Conservation (phyloP, 2,113 vertebrate species). For the Sceloporus tristichus region DNA sequence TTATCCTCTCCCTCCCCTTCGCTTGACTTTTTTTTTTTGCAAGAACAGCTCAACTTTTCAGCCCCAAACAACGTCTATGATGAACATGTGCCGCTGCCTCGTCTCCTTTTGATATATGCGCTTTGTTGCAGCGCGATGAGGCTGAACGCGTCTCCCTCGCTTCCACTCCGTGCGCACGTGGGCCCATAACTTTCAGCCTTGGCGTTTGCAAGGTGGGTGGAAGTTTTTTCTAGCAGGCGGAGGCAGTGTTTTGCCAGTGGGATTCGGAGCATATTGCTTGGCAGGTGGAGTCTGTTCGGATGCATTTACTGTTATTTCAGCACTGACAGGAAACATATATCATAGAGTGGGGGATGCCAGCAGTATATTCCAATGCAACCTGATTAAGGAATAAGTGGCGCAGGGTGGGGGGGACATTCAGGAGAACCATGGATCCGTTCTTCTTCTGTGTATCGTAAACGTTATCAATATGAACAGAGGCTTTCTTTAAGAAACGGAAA, state of each 20-base stretch:
- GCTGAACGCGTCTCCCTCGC: constrained; percentile 21
- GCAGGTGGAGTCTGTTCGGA: constrained; percentile 83
- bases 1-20: neutral
- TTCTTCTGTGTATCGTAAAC: constrained; percentile 50
- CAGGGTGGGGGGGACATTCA: no score
- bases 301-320: constrained; percentile 90
- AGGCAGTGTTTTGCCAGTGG: constrained; percentile 76
- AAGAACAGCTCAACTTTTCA: constrained; percentile 51
- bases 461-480: neutral
- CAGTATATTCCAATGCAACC: constrained; percentile 74
- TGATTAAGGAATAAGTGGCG: constrained; percentile 75
- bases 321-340: constrained; percentile 92
- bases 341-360: constrained; percentile 82
- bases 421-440: constrained; percentile 32
- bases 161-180: constrained; percentile 14
- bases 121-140: constrained; percentile 53
- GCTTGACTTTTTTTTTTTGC: neutral
- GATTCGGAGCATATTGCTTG: constrained; percentile 82
- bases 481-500: no score
- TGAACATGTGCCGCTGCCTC: constrained; percentile 56
- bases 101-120: fast-evolving
- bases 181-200: constrained; percentile 47
- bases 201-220: constrained; percentile 80
- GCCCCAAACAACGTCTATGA: constrained; percentile 61
- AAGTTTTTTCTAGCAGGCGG: constrained; percentile 74